A percentile compares a stretch with the other conserved stretches of the same genome.
These are phyloP conservation scores for Nebria ingens DNA, from an alignment of 1,140 invertebrate genomes.

Conservation along the genomic window DNA sequence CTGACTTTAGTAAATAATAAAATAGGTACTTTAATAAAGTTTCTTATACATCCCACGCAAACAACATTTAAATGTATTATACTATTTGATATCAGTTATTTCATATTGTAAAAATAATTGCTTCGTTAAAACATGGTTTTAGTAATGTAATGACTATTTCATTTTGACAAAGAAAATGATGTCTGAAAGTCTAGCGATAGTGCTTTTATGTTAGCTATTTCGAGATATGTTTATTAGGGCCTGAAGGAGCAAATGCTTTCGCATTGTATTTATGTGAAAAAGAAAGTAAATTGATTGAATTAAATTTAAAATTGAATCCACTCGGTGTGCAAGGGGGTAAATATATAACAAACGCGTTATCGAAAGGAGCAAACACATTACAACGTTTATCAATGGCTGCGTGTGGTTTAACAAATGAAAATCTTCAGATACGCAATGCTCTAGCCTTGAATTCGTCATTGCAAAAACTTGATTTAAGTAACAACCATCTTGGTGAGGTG, in stretches of 20 bases:
- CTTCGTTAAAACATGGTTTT: too few species aligned
- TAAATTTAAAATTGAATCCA: conserved; percentile 4
- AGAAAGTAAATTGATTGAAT: not conserved
- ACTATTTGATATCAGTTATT: too few species aligned
- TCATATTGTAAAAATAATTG: too few species aligned
- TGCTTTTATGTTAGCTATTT: too few species aligned
- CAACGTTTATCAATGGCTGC: not conserved
- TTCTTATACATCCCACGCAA: not conserved
- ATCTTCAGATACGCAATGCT: not conserved
- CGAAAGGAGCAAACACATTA: not conserved
- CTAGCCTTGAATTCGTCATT: not conserved
- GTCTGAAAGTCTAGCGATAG: too few species aligned
- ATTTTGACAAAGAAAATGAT: too few species aligned
- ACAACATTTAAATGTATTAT: not conserved
- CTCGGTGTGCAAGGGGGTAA: not conserved
- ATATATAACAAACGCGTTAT: not conserved
- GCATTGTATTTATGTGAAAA: not conserved
- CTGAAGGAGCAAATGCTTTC: not conserved
- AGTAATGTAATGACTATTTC: too few species aligned
- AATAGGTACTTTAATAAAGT: not conserved
- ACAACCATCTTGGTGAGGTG: not conserved
- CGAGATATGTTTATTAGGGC: not conserved
- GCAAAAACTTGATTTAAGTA: not conserved
- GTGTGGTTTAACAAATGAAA: not conserved
- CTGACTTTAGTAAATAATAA: not conserved